A percentile compares a stretch with the other conserved stretches of the same genome.
Evolutionary conservation across 2,888 invertebrate genomes (phyloP).

Genomic region (Ellobium chinense): DNA sequence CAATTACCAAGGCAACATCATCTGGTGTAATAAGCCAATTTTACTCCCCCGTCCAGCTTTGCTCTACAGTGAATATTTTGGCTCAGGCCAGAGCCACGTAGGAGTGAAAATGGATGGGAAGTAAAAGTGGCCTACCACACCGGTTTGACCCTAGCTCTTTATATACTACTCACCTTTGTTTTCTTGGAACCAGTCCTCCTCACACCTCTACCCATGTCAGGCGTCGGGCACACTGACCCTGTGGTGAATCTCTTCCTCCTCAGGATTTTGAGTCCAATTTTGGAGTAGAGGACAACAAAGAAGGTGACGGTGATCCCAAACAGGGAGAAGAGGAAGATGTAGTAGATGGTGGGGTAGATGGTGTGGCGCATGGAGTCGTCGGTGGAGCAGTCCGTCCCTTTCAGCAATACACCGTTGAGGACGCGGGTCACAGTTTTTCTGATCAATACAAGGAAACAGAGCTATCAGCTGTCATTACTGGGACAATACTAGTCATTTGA

Average conservation of each 20-base stretch:
- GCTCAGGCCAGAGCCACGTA: too few relatives aligned
- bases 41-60: too few relatives aligned
- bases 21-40: too few relatives aligned
- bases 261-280: constrained; percentile 69
- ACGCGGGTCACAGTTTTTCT: constrained; percentile 42
- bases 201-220: not conserved
- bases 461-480: too few relatives aligned
- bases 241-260: constrained; percentile 63
- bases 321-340: constrained; percentile 68
- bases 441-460: not conserved
- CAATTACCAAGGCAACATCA: too few relatives aligned
- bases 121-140: too few relatives aligned
- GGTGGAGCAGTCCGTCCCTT: constrained; percentile 68
- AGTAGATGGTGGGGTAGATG: constrained; percentile 68
- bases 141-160: too few relatives aligned
- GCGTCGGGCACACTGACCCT: constrained; percentile 54
- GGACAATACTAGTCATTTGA: too few relatives aligned
- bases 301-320: constrained; percentile 66
- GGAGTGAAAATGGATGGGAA: too few relatives aligned
- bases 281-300: constrained; percentile 67
- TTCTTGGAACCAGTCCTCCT: not conserved
- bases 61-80: too few relatives aligned
- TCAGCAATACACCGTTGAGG: constrained; percentile 34
- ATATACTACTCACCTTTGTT: constrained; percentile 2
- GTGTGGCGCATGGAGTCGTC: constrained; percentile 67